A percentile compares a stretch with the other conserved stretches of the same genome.
These are phyloP conservation scores for Cyphomyrus discorhynchus DNA, from an alignment of 2,113 vertebrate species.

Conservation along the genomic window DNA sequence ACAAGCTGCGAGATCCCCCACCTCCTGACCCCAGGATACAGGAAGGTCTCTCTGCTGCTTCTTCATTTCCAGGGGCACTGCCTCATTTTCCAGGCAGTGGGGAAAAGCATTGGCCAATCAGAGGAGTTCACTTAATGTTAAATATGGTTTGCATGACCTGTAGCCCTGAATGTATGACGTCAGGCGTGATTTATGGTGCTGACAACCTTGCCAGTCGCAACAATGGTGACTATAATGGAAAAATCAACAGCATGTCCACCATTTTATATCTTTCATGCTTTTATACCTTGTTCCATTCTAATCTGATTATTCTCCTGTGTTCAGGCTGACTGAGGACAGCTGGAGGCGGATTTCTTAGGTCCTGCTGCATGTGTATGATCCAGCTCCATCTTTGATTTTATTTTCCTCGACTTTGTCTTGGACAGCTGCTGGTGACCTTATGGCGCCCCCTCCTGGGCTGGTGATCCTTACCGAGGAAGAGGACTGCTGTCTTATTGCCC, in stretches of 20 bases:
- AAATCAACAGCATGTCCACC: not conserved
- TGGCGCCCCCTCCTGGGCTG: not conserved
- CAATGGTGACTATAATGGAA: not conserved
- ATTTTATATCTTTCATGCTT: not conserved
- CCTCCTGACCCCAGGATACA: not conserved
- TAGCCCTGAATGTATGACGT: not conserved
- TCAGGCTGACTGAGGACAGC: not conserved
- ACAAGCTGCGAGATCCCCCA: not conserved
- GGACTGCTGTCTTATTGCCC: not conserved
- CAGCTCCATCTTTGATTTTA: not conserved
- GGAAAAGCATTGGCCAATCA: not conserved
- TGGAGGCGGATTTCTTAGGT: not conserved
- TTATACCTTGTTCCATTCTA: not conserved
- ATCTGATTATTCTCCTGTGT: not conserved
- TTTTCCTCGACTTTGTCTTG: not conserved
- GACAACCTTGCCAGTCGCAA: not conserved
- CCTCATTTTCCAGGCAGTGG: not conserved
- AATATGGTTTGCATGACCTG: not conserved
- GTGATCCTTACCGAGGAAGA: not conserved
- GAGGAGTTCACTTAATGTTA: not conserved
- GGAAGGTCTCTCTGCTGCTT: not conserved
- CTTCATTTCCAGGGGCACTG: not conserved
- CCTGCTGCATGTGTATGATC: not conserved
- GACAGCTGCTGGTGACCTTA: not conserved
- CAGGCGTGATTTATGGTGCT: not conserved